Evolutionary conservation across 2,113 vertebrate genomes (phyloP), one percentile per base, ranked within the genome.

Genomic region (Poicephalus gulielmi): DNA sequence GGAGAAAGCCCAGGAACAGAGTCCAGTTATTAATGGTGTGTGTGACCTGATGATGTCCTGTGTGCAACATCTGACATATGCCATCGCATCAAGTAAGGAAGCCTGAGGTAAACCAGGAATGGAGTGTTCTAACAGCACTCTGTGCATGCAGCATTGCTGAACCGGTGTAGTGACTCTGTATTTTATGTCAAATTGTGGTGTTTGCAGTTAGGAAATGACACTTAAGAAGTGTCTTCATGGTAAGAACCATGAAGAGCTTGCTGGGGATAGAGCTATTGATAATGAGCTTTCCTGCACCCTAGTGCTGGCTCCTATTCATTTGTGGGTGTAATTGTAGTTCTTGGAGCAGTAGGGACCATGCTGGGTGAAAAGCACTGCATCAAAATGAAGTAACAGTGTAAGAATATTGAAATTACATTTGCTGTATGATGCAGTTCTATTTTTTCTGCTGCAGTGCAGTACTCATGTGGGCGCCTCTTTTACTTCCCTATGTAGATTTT

Each of bases 11-110:
- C 60, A 18, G 59, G 44, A 85, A 25, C 43, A 33, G 33, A 55
- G 55, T 55, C n/a, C 14, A 8, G 47, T 60, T 74, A 46, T 46
- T 53, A 43, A 49, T 28, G 49, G 31, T 18, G 8, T 8, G 10
- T 20, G 33, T 55, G 55, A 35, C 43, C 37, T 13, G 23, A n/a
- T 25, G 7, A 44, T 47, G 57, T 63, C 63, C 55, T n/a, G 17
- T 5, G 0, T 37, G 30, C 1, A 8, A 31, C 57, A n/a, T 24
- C 43, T 66, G 49, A 37, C 10, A 27, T 59, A 39, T 17, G 64
- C 57, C 57, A 55, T 28, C 2, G 0, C 8, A 10, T 28, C 1
- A 1, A 66, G 22, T 23, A 12, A 41, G 39, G 30, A 39, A 71
- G 27, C 22, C n/a, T n/a, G n/a, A 44, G n/a, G 47, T 69, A 8